Conservation (phyloP, 2,113 vertebrate genomes). For the Mus musculus region DNA sequence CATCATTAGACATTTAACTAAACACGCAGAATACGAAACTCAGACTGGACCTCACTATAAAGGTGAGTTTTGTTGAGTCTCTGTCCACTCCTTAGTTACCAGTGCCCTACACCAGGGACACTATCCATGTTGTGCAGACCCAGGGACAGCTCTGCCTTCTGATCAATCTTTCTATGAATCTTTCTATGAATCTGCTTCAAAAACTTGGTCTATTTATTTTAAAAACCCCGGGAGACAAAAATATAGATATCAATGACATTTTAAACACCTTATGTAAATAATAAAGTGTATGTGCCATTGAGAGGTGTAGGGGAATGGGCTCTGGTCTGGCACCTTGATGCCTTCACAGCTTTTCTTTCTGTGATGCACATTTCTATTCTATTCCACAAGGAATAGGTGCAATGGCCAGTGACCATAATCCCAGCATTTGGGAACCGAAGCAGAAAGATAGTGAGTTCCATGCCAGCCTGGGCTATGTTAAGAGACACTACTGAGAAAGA, state of each 20-base stretch:
- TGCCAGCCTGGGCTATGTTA: background rate
- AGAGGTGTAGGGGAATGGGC: background rate
- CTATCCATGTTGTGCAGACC: no score
- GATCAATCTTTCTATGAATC: background rate
- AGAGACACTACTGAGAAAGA: background rate
- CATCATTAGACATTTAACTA: background rate
- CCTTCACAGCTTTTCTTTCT: no score
- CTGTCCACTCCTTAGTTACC: background rate
- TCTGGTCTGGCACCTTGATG: background rate
- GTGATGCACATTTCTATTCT: background rate
- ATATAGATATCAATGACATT: background rate
- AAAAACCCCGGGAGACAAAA: background rate
- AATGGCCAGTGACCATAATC: background rate
- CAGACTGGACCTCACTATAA: background rate
- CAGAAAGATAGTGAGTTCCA: background rate
- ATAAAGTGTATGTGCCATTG: rapidly evolving
- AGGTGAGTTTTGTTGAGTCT: background rate
- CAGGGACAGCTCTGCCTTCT: background rate
- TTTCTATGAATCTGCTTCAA: background rate
- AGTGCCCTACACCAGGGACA: background rate
- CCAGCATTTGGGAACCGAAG: background rate
- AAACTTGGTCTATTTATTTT: background rate
- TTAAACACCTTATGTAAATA: background rate
- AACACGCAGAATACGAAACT: background rate
- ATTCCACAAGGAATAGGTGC: background rate